Conservation (phyloP, 2,797 vertebrate genomes). For the Parauchenoglanis punctatus region DNA sequence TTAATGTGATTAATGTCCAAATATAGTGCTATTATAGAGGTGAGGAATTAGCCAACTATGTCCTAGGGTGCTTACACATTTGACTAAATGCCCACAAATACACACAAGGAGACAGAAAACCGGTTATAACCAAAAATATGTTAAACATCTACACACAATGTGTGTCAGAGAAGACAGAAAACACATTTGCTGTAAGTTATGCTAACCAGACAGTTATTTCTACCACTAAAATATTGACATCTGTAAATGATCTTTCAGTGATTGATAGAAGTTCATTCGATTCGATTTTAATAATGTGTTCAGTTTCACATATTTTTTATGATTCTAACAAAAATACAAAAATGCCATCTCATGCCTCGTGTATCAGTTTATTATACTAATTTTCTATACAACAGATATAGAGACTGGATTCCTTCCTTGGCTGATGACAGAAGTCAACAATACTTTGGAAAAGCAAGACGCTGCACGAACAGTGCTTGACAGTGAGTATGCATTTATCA, state of each 20-base stretch:
- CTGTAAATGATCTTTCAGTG: neutral
- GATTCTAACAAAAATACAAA: neutral
- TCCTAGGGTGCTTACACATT: neutral
- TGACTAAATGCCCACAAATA: neutral
- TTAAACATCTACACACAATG: neutral
- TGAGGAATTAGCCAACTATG: neutral
- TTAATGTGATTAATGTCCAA: neutral
- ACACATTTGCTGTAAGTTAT: neutral
- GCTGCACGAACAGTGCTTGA: constrained; percentile 81
- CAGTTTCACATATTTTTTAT: neutral
- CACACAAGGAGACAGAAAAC: neutral
- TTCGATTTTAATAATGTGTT: neutral
- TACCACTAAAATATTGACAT: neutral
- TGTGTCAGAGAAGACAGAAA: neutral
- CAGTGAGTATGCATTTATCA: constrained; percentile 73
- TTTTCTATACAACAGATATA: constrained; percentile 76
- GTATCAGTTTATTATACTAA: neutral
- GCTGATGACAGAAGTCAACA: constrained; percentile 82
- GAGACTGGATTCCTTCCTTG: constrained; percentile 87
- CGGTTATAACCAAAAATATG: neutral
- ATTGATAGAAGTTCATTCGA: neutral
- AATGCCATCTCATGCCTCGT: neutral
- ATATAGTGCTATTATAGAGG: neutral
- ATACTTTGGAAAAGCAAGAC: constrained; percentile 73
- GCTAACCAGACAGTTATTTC: neutral